phyloP scores from a whole-genome alignment of 2,797 vertebrate species.

The Rousettus madagascariensis region DNA sequence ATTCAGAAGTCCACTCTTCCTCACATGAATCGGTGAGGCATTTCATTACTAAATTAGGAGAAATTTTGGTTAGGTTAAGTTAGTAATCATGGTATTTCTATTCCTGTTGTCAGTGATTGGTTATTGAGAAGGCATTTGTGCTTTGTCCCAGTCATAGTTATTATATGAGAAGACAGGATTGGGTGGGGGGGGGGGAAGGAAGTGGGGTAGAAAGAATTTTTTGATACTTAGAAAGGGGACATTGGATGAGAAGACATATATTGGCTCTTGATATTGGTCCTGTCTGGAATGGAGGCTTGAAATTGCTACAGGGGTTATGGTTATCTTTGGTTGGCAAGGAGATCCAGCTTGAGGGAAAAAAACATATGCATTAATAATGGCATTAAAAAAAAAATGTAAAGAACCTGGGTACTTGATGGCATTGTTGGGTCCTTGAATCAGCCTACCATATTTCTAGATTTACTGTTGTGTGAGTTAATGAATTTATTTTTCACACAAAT shows the following conservation, averaged over 20 bases:
- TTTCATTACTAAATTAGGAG: too few species aligned
- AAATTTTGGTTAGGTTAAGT: too few species aligned
- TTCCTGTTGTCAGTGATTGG: not conserved
- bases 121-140: not conserved
- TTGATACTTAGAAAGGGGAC: not conserved
- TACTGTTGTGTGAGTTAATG: not conserved
- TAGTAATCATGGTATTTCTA: too few species aligned
- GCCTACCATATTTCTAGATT: not conserved
- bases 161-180: not conserved
- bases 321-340: not conserved
- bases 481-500: not conserved
- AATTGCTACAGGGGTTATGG: not conserved
- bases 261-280: not conserved
- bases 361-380: not conserved
- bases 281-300: not conserved
- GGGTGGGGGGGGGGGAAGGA: too few species aligned
- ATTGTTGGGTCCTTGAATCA: not conserved
- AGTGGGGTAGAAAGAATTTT: not conserved
- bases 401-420: not conserved
- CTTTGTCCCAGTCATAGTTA: not conserved
- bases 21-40: too few species aligned
- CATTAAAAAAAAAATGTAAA: not conserved
- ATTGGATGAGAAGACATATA: not conserved
- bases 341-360: not conserved
- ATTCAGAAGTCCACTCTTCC: too few species aligned